These are phyloP conservation scores for Synergus laeviventris DNA, from an alignment of 2,888 invertebrate species.

Conservation along the genomic window DNA sequence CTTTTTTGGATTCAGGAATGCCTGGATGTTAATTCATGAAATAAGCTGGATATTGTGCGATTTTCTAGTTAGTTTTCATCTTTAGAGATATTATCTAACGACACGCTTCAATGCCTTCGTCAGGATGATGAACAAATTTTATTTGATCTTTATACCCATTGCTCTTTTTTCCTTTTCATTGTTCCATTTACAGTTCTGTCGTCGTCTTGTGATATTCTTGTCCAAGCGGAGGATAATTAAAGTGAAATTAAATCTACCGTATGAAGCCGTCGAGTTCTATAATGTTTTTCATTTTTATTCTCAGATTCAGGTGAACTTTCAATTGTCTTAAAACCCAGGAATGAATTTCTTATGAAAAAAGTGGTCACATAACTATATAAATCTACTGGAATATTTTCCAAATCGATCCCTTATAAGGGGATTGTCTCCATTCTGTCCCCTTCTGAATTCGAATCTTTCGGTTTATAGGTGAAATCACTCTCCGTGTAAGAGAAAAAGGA, in stretches of 20 bases:
- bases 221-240: background rate
- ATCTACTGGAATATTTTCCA: background rate
- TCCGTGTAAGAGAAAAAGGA: background rate
- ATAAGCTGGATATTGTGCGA: background rate
- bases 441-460: slow-evolving; percentile 5
- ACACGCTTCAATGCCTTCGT: background rate
- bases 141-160: background rate
- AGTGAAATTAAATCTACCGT: background rate
- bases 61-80: background rate
- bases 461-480: background rate
- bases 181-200: background rate
- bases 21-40: background rate
- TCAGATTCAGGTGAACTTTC: background rate
- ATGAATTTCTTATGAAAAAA: no score
- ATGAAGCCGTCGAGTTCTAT: background rate
- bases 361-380: no score
- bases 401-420: background rate
- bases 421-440: background rate
- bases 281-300: background rate
- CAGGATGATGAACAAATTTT: background rate
- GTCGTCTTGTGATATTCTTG: background rate
- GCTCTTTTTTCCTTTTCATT: background rate
- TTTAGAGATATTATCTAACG: background rate
- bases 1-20: background rate
- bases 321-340: background rate